A percentile compares a stretch with the other conserved stretches of the same genome.
phyloP scores from a whole-genome alignment of 2,888 invertebrate species.

The Zhuqinia jingwanae region DNA sequence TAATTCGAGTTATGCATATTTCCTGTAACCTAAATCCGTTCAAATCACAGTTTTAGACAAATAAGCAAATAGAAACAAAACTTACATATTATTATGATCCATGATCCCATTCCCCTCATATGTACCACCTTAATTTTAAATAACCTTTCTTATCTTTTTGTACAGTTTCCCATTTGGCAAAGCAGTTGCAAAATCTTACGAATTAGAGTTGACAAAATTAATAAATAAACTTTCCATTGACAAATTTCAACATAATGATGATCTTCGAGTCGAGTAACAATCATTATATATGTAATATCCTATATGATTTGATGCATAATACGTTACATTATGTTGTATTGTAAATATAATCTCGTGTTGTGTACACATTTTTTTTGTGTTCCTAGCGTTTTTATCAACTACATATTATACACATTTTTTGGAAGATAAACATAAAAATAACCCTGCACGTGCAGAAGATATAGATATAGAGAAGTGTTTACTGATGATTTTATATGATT shows the following conservation, averaged over 20 bases:
- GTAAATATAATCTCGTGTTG: constrained; percentile 45
- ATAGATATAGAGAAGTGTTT: constrained; percentile 23
- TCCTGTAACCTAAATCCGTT: neutral
- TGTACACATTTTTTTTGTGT: neutral
- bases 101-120: neutral
- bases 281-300: too few species aligned
- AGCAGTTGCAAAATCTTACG: neutral
- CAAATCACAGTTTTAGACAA: constrained; percentile 11
- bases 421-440: constrained; percentile 42
- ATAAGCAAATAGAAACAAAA: constrained; percentile 2
- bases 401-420: constrained; percentile 1
- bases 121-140: neutral
- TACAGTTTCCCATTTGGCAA: constrained; percentile 4
- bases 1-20: too few species aligned
- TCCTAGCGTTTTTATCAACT: neutral
- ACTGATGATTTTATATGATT: constrained; percentile 11
- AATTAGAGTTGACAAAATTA: neutral
- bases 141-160: neutral
- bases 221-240: neutral
- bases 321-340: neutral
- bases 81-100: too few species aligned
- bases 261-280: neutral
- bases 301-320: neutral
- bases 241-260: neutral
- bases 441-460: constrained; percentile 53